Evolutionary conservation across 2,797 vertebrate genomes (phyloP).

Genomic region (Manis crassicaudata): DNA sequence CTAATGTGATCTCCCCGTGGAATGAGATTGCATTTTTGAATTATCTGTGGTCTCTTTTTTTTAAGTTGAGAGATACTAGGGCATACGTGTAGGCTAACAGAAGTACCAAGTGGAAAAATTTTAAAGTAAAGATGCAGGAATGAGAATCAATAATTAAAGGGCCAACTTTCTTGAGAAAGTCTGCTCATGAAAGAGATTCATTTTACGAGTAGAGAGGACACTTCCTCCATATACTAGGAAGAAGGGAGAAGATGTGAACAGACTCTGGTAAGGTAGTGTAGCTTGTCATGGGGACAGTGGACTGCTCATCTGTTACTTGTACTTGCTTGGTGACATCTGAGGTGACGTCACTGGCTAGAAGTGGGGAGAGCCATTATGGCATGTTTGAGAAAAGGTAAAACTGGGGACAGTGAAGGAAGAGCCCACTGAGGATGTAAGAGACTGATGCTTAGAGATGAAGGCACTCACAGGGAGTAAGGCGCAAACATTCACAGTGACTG

Average conservation of each 20-base stretch:
- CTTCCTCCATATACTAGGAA: not conserved
- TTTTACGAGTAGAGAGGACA: not conserved
- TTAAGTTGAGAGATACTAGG: not conserved
- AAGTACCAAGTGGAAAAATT: not conserved
- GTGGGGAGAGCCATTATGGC: not conserved
- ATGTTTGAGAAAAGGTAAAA: not conserved
- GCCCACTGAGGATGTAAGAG: not conserved
- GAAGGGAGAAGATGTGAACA: not conserved
- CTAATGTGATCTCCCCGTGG: not conserved
- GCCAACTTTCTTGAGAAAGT: not conserved
- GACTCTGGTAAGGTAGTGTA: not conserved
- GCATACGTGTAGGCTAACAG: not conserved
- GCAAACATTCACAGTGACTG: not conserved
- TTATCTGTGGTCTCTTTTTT: not conserved
- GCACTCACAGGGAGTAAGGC: not conserved
- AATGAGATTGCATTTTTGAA: not conserved
- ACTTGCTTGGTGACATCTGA: not conserved
- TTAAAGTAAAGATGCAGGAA: not conserved
- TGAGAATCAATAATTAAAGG: not conserved
- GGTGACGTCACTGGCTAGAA: not conserved
- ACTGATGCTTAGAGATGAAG: not conserved
- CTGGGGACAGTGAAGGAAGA: not conserved
- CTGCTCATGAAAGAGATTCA: not conserved
- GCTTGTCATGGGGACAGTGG: no score
- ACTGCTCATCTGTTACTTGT: not conserved